These are phyloP conservation scores for Drosophila funebris DNA, from an alignment of 1,140 invertebrate genomes.

Conservation along the genomic window DNA sequence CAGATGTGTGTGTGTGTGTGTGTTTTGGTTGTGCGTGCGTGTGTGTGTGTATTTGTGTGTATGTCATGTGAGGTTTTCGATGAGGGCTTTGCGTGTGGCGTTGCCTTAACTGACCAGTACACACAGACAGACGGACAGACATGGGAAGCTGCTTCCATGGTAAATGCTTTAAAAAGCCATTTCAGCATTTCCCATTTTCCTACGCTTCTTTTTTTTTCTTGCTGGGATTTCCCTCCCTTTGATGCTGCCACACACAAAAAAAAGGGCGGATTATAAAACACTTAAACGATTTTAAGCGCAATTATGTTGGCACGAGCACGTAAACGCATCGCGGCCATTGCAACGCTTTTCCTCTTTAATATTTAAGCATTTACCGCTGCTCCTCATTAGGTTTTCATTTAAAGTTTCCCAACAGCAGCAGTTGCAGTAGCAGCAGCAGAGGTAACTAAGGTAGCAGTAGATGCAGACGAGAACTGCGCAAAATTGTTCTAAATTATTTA, in stretches of 20 bases:
- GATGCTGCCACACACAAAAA: slow-evolving; percentile 55
- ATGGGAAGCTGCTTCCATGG: slow-evolving; percentile 31
- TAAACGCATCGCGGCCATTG: slow-evolving; percentile 44
- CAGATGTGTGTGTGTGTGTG: slow-evolving; percentile 31
- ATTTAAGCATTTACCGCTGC: slow-evolving; percentile 49
- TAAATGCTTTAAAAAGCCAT: slow-evolving; percentile 77
- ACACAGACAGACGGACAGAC: slow-evolving; percentile 21
- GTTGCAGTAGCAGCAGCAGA: not conserved
- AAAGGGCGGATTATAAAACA: slow-evolving; percentile 76
- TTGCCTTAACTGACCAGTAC: slow-evolving; percentile 63
- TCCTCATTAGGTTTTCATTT: slow-evolving; percentile 75
- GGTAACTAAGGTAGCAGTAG: not conserved
- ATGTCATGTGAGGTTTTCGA: slow-evolving; percentile 38
- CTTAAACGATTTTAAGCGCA: slow-evolving; percentile 81
- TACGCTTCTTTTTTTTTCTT: slow-evolving; percentile 18
- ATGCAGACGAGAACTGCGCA: slow-evolving; percentile 1
- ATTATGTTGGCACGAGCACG: slow-evolving; percentile 75
- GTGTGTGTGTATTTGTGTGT: slow-evolving; percentile 6
- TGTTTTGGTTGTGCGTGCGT: too few species aligned
- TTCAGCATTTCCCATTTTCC: slow-evolving; percentile 48
- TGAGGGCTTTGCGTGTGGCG: slow-evolving; percentile 41
- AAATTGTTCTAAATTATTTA: slow-evolving; percentile 48
- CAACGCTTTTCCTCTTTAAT: slow-evolving; percentile 53
- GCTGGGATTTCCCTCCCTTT: slow-evolving; percentile 40
- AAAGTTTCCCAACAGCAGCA: slow-evolving; percentile 36